Evolutionary conservation across 2,797 vertebrate species (phyloP).

Genomic region (Myotis planiceps): DNA sequence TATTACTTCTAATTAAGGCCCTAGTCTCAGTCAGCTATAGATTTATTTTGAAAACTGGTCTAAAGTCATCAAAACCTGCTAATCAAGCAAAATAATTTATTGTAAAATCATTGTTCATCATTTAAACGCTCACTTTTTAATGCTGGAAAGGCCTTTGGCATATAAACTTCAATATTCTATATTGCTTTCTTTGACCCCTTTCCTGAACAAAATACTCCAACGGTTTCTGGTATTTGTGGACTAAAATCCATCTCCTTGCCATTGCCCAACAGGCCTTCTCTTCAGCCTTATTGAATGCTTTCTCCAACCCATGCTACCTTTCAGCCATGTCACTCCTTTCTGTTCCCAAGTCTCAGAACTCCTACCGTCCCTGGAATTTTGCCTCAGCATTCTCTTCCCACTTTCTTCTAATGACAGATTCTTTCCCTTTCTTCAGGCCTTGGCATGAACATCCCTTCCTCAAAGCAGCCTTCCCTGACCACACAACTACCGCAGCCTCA

Average conservation of each 20-base stretch:
- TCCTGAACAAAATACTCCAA: neutral
- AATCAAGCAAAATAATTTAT: neutral
- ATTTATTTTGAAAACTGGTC: neutral
- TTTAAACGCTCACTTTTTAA: neutral
- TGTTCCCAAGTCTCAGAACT: neutral
- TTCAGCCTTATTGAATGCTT: neutral
- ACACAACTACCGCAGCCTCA: neutral
- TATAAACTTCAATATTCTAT: neutral
- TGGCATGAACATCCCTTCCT: neutral
- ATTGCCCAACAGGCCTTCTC: neutral
- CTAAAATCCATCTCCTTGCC: neutral
- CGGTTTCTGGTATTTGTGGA: neutral
- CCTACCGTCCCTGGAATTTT: neutral
- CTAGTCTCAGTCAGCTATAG: neutral
- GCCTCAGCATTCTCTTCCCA: neutral
- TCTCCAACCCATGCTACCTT: neutral
- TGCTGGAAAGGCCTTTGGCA: neutral
- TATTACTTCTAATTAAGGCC: neutral
- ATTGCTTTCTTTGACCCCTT: neutral
- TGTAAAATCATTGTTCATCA: neutral
- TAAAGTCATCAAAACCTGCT: neutral
- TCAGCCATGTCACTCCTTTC: neutral
- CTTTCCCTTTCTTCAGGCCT: neutral
- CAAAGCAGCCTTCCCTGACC: neutral
- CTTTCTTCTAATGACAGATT: neutral